Evolutionary conservation across 2,888 invertebrate species (phyloP), one percentile per base, ranked within the genome.

Genomic region (Agrochola macilenta): DNA sequence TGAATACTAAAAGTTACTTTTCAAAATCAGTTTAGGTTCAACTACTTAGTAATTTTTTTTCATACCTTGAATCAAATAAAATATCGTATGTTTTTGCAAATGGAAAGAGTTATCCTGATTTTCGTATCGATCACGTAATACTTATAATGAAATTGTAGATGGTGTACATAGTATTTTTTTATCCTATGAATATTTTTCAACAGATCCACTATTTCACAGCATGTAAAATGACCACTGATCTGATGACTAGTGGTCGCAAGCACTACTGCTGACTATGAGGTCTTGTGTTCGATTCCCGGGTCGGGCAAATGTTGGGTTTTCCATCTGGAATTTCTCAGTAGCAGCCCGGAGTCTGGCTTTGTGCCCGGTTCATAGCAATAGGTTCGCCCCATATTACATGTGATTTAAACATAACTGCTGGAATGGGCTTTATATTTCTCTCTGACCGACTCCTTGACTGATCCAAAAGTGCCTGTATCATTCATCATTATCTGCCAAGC

Each of bases 191-290:
- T 63, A 23, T 46, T 43, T 54, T 43, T 35, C 39, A 52, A 52
- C 57, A 49, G 14, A 35, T 74, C 23, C 64, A 69, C 14, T 17
- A 60, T 61, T 77, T 39, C 39, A 78, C 49, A 49, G 7, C 26
- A 17, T 35, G 17, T 0, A 8, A 20, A 26, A 35, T 35, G 35
- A 35, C 35, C 35, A 35, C 35, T 35, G 35, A 35, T 35, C 35
- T 35, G 35, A 35, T 35, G 35, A 35, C 3, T 35, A 35, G 35
- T 35, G 35, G 35, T 35, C 35, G 35, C 35, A 35, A 35, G 35
- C 35, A 5, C 5, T 35, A 35, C 35, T 35, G 35, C 35, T 35
- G 35, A 35, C 35, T 3, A 35, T 35, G 35, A 35, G 5, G 35
- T 35, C 35, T 35, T 35, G 35, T 2, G 35, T 5, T 35, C 35